Evolutionary conservation across 2,888 invertebrate genomes (phyloP).

Genomic region (Deilephila porcellus): DNA sequence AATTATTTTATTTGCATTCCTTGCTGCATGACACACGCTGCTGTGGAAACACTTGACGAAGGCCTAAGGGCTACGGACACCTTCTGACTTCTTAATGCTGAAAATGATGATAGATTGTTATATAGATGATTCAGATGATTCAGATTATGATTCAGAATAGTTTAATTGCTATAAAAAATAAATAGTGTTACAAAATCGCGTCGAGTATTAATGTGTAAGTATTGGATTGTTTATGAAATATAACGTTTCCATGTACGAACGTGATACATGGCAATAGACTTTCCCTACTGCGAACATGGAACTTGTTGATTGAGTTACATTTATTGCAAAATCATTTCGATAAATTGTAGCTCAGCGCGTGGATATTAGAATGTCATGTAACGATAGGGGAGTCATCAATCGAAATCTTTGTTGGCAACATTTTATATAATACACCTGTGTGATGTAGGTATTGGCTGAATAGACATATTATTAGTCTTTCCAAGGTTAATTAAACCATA

Average conservation of each 20-base stretch:
- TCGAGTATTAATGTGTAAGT: too few relatives aligned
- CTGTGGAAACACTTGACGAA: neutral
- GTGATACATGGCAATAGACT: neutral
- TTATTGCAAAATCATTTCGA: constrained; percentile 2
- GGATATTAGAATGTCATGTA: neutral
- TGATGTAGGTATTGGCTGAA: neutral
- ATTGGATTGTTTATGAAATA: too few relatives aligned
- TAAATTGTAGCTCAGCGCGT: neutral
- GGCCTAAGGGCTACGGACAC: neutral
- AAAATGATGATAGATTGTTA: too few relatives aligned
- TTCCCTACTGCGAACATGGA: neutral
- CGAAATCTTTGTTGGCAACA: constrained; percentile 17
- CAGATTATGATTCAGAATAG: too few relatives aligned
- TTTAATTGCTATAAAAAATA: too few relatives aligned
- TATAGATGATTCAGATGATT: too few relatives aligned
- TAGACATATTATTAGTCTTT: neutral
- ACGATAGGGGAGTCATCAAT: constrained; percentile 5
- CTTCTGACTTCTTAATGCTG: neutral
- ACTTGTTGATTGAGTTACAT: neutral
- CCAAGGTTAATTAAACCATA: neutral
- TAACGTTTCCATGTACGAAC: neutral
- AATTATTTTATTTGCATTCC: neutral
- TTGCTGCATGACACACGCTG: too few relatives aligned
- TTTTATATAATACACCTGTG: neutral
- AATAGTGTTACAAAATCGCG: too few relatives aligned